Evolutionary conservation across 1,140 invertebrate species (phyloP), one percentile per base, ranked within the genome.

Genomic region (Drosophila subpulchrella): DNA sequence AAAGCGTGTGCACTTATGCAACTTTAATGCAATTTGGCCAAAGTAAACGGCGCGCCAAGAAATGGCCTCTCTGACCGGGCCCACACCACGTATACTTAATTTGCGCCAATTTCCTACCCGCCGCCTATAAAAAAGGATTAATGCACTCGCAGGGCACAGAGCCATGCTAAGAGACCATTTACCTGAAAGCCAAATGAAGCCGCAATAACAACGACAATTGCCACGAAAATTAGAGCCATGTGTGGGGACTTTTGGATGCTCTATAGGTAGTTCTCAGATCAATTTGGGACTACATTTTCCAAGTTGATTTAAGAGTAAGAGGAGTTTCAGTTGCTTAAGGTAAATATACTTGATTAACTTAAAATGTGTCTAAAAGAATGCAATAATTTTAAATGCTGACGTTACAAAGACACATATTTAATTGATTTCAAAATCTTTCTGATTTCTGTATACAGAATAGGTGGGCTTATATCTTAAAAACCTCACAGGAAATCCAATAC

Each of bases 1-100:
- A 90, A 83, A 81, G 76, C 77, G 81, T 90, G 77, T 90, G 88
- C 88, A 90, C 79, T 86, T 91, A 90, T 91, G 80, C 88, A 90
- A 90, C 83, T 90, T 90, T 90, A 90, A 90, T 90, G 88, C 88
- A 90, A 90, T 90, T 89, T 89, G 80, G 62, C 76, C 62, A 75
- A 90, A 86, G 76, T 74, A 90, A 89, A 84, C 75, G 84, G 55
- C 70, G 76, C 58, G 54, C 15, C 72, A 66, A 75, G 72, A 55
- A 75, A 66, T 68, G 60, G 34, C 42, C 50, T 46, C 42, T 38
- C 42, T 38, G 30, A 30, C 53, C 74, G 11, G 38, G 34, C 65
- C 67, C 61, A 67, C 68, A 70, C 50, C 20, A 50, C 81, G 67
- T 78, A 80, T 78, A 77, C 84, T 78, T 78, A 76, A 83, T 79